Conservation (phyloP, 2,888 invertebrate species). For the Microctonus hyperodae region DNA sequence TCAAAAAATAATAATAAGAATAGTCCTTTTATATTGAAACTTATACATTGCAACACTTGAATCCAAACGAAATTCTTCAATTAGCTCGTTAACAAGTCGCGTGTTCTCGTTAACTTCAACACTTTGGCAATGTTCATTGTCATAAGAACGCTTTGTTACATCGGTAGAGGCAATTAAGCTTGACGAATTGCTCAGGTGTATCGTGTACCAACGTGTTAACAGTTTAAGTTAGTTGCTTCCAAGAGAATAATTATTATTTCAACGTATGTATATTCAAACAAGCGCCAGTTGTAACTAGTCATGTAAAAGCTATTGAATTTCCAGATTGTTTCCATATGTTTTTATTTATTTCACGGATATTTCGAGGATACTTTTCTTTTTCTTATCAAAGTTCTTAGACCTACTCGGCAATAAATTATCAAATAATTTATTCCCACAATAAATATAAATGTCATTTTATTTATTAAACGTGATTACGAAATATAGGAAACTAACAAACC, state of each 20-base stretch:
- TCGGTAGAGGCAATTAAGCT: slow-evolving; percentile 32
- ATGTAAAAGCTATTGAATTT: neutral
- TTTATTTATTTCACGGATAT: neutral
- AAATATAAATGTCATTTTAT: no score
- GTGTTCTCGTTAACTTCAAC: slow-evolving; percentile 1
- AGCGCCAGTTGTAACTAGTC: slow-evolving; percentile 8
- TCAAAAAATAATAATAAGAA: neutral
- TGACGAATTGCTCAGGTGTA: slow-evolving; percentile 36
- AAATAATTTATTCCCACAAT: no score
- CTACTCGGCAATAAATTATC: neutral
- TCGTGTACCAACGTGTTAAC: slow-evolving; percentile 38
- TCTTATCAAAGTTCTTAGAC: neutral
- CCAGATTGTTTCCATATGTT: slow-evolving; percentile 3
- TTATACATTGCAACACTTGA: neutral
- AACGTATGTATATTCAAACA: neutral
- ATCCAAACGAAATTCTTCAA: neutral
- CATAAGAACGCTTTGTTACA: neutral
- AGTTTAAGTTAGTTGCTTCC: slow-evolving; percentile 35
- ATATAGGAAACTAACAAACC: neutral
- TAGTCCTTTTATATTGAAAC: no score
- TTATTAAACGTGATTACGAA: neutral
- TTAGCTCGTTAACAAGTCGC: neutral
- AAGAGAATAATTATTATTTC: slow-evolving; percentile 21
- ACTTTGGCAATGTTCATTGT: slow-evolving; percentile 19
- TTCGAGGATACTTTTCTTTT: slow-evolving; percentile 4